Evolutionary conservation across 1,140 invertebrate species (phyloP).

Genomic region (Trichomalopsis sarcophagae): DNA sequence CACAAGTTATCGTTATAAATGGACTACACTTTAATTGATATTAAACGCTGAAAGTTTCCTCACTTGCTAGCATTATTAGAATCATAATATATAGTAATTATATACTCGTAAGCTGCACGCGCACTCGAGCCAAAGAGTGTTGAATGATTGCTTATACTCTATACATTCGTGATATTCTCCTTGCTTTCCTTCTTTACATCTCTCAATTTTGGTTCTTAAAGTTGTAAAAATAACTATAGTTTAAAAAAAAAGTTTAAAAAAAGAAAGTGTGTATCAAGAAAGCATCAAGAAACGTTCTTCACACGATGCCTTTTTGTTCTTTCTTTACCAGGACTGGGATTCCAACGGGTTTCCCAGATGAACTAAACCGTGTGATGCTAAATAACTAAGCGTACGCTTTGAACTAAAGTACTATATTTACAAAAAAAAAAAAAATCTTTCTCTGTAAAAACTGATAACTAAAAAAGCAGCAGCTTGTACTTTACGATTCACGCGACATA

Average conservation of each 20-base stretch:
- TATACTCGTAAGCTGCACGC: neutral
- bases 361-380: neutral
- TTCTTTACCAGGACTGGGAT: constrained; percentile 13
- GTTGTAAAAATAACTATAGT: constrained; percentile 31
- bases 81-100: constrained; percentile 11
- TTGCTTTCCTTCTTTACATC: constrained; percentile 35
- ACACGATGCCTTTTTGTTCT: neutral
- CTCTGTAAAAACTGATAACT: neutral
- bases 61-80: neutral
- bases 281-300: constrained; percentile 2
- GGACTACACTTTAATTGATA: constrained; percentile 9
- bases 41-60: neutral
- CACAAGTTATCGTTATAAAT: constrained; percentile 7
- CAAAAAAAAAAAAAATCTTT: neutral
- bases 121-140: neutral
- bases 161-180: constrained; percentile 17
- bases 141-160: constrained; percentile 14
- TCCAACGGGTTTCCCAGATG: neutral
- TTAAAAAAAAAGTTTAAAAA: neutral
- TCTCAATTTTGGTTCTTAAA: constrained; percentile 49
- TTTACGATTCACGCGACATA: neutral
- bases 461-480: neutral
- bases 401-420: neutral
- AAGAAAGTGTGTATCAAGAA: neutral
- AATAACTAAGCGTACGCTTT: neutral